A percentile compares a stretch with the other conserved stretches of the same genome.
phyloP scores from a whole-genome alignment of 2,797 vertebrate genomes.

The Psittacula echo region DNA sequence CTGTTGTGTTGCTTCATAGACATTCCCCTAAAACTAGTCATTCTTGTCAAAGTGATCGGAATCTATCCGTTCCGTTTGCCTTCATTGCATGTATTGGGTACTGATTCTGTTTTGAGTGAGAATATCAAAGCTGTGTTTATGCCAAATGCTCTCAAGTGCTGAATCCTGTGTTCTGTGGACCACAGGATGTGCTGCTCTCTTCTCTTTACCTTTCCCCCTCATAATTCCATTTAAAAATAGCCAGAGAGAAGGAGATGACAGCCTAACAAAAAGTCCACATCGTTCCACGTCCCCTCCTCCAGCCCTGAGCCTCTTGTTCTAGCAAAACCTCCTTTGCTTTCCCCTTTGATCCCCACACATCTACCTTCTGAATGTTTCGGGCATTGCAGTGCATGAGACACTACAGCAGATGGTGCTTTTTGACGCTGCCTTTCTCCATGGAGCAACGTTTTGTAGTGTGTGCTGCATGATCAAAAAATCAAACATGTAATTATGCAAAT shows the following conservation, averaged over 20 bases:
- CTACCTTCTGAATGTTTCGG: slow-evolving; percentile 72
- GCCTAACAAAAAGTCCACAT: neutral
- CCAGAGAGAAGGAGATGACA: neutral
- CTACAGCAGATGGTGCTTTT: slow-evolving; percentile 87
- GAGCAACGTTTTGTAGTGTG: slow-evolving; percentile 80
- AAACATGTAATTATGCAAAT: slow-evolving; percentile 90
- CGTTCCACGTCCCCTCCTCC: neutral
- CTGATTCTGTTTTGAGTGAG: neutral
- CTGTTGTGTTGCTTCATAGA: neutral
- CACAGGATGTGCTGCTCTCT: neutral
- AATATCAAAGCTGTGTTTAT: slow-evolving; percentile 12
- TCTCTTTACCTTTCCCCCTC: neutral
- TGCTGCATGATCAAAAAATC: slow-evolving; percentile 86
- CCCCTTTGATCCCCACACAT: slow-evolving; percentile 69
- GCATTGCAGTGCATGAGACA: slow-evolving; percentile 79
- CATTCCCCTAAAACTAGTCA: neutral
- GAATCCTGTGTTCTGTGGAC: slow-evolving; percentile 10
- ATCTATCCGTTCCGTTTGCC: slow-evolving; percentile 5
- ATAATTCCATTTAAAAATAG: slow-evolving; percentile 45
- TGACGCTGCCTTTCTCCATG: slow-evolving; percentile 79
- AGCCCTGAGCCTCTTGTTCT: slow-evolving; percentile 44
- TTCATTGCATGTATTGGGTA: neutral
- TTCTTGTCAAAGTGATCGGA: neutral
- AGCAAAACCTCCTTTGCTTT: slow-evolving; percentile 64
- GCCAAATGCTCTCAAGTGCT: neutral